phyloP scores from a whole-genome alignment of 2,797 vertebrate genomes.

The Podarcis lilfordi region DNA sequence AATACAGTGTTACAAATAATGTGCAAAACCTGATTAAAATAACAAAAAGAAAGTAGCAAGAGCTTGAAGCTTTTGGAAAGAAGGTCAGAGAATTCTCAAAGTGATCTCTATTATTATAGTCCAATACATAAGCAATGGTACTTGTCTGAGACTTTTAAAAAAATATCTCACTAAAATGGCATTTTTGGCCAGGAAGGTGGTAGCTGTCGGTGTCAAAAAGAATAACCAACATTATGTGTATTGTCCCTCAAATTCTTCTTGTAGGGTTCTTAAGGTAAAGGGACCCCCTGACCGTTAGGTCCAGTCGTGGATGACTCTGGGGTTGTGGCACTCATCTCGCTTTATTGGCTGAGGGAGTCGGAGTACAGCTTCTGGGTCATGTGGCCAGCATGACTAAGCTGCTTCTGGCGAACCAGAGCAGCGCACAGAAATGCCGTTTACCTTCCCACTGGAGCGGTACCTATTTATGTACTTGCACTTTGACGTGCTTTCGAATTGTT shows the following conservation, averaged over 20 bases:
- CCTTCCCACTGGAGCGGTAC: no score
- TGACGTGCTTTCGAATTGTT: no score
- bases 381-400: no score
- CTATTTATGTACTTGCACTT: no score
- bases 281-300: no score
- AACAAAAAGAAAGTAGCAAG: not conserved
- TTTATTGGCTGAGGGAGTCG: no score
- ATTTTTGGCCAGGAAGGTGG: not conserved
- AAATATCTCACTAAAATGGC: not conserved
- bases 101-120: not conserved
- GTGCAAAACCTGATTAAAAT: constrained; percentile 20
- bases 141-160: not conserved
- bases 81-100: constrained; percentile 15
- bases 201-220: not conserved
- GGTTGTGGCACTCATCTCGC: no score
- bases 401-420: no score
- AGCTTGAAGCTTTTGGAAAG: constrained; percentile 14
- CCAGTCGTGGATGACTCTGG: no score
- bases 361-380: no score
- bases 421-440: no score
- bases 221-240: not conserved
- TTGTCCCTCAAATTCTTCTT: not conserved
- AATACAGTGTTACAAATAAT: constrained; percentile 21
- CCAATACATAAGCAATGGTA: not conserved
- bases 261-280: not conserved